Evolutionary conservation across 2,888 invertebrate genomes (phyloP), one percentile per base, ranked within the genome.

Genomic region (Leptopilina syphax): DNA sequence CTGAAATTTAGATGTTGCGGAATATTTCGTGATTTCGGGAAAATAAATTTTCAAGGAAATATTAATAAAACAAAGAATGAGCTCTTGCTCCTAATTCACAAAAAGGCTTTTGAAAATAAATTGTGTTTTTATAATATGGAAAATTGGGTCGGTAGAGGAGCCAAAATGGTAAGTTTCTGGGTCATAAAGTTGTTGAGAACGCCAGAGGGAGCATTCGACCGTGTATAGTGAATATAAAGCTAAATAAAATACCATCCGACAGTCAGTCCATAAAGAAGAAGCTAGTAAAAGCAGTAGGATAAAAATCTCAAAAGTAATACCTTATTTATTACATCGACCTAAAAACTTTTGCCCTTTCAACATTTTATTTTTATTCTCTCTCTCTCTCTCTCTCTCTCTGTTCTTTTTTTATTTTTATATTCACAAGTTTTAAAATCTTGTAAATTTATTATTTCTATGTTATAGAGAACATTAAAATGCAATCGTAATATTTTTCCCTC

Each of bases 251-350:
- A 82, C 79, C 78, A 79, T 79, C 73, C 79, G 81, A 73, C 76
- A 85, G 82, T 83, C 84, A 84, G 83, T 85, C 83, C 83, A 84
- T 85, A 84, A 85, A 85, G 83, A 84, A 79, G 67, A 82, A 79
- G 73, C 78, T 81, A 44, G 78, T 83, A 80, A 82, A 81, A 81
- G 83, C 80, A 76, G 57, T 63, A 54, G 77, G 73, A 83, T 83
- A 77, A 83, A 34, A 85, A 83, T 79, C 78, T 76, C 82, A 80
- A 81, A 63, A 12, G 73, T 67, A 78, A 81, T 83, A 70, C 67
- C 80, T 77, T 81, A 82, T 79, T 65, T 77, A 78, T 13, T 34
- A 13, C 57, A 57, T 57, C 73, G n/a, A 34, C 73, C 34, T 34
- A 9, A 34, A 73, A 34, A 50, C 34, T 41, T 34, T 10, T 12